phyloP scores from a whole-genome alignment of 2,113 vertebrate genomes.

The Ranitomeya imitator region DNA sequence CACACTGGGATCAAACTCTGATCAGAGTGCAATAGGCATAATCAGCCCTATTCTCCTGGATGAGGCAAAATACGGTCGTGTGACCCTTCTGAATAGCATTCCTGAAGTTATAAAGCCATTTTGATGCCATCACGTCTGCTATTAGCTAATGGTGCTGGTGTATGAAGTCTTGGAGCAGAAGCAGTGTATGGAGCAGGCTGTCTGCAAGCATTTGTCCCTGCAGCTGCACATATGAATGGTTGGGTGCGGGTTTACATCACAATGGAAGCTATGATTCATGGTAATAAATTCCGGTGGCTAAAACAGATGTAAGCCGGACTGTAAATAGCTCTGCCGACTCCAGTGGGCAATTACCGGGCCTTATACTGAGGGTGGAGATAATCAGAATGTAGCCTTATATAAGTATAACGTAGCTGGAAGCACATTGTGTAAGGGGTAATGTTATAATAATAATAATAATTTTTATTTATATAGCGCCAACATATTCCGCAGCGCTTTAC shows the following conservation, averaged over 20 bases:
- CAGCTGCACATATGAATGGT: constrained; percentile 23
- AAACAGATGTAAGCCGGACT: constrained; percentile 38
- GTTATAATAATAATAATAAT: too few species aligned
- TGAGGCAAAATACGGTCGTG: too few species aligned
- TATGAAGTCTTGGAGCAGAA: neutral
- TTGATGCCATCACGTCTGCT: neutral
- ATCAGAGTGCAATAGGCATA: too few species aligned
- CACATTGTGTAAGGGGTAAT: neutral
- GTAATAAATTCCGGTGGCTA: constrained; percentile 36
- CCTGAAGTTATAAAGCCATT: neutral
- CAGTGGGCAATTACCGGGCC: neutral
- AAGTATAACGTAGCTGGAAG: neutral
- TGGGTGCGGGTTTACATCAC: neutral
- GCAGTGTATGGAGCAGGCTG: neutral
- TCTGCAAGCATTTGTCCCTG: constrained; percentile 15
- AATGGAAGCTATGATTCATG: constrained; percentile 45
- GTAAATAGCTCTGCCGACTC: constrained; percentile 27
- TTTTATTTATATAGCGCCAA: too few species aligned
- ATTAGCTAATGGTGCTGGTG: neutral
- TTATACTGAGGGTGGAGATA: neutral
- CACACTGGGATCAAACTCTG: too few species aligned
- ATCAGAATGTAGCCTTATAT: neutral
- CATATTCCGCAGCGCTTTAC: too few species aligned
- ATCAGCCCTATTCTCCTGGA: too few species aligned
- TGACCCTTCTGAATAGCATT: neutral